Percentiles rank a stretch among this genome's conserved stretches.
phyloP scores from a whole-genome alignment of 2,113 vertebrate species.

The Myiozetetes cayanensis region DNA sequence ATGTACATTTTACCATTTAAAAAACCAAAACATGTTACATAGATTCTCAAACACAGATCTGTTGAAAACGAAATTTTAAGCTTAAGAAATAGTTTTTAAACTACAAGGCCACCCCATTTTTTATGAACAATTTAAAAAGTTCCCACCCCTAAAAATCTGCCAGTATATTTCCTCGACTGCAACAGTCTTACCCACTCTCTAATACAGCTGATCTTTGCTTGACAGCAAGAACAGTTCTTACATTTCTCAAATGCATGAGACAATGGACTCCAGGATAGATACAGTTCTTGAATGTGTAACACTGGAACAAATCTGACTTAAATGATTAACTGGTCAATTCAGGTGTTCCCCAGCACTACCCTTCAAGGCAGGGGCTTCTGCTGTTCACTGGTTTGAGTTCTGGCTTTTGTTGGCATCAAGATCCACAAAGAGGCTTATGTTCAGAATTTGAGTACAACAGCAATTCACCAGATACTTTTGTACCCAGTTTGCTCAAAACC shows the following conservation, averaged over 20 bases:
- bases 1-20: slow-evolving; percentile 66
- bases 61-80: slow-evolving; percentile 71
- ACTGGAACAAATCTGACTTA: slow-evolving; percentile 12
- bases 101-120: slow-evolving; percentile 74
- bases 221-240: slow-evolving; percentile 35
- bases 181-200: slow-evolving; percentile 52
- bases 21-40: slow-evolving; percentile 68
- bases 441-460: not conserved
- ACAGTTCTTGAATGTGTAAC: not conserved
- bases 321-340: not conserved
- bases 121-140: slow-evolving; percentile 77
- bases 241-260: slow-evolving; percentile 3
- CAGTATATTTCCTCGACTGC: slow-evolving; percentile 33
- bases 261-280: not conserved
- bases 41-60: slow-evolving; percentile 71
- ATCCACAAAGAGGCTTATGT: not conserved
- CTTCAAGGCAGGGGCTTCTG: not conserved
- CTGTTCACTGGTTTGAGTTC: slow-evolving; percentile 1
- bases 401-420: not conserved
- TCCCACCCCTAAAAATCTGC: slow-evolving; percentile 77
- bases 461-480: not conserved
- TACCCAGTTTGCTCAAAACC: slow-evolving; percentile 20
- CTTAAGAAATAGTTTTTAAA: slow-evolving; percentile 74
- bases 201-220: slow-evolving; percentile 2
- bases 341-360: not conserved